Conservation (phyloP, 2,797 vertebrate species). For the Ctenopoma kingsleyae region DNA sequence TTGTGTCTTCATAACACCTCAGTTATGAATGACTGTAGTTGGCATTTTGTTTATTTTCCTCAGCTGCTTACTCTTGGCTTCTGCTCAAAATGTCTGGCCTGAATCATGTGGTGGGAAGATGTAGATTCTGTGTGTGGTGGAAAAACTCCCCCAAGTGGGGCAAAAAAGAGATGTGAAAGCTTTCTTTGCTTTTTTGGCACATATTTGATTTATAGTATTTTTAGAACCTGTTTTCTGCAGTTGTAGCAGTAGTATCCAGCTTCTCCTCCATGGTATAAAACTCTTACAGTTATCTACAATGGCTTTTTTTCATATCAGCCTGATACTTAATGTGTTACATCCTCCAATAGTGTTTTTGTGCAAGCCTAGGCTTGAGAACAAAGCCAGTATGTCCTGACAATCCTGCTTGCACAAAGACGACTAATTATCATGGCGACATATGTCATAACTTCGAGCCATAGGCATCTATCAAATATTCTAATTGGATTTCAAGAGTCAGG, state of each 20-base stretch:
- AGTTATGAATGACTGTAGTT: constrained; percentile 42
- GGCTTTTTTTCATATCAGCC: constrained; percentile 7
- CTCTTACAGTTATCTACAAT: constrained; percentile 1
- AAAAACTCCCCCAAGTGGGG: constrained; percentile 17
- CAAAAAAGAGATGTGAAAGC: constrained; percentile 52
- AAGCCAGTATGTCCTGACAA: constrained; percentile 48
- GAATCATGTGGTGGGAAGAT: constrained; percentile 24
- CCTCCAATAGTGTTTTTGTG: constrained; percentile 29
- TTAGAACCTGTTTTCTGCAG: constrained; percentile 41
- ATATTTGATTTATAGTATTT: constrained; percentile 31
- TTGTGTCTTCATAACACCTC: constrained; percentile 35
- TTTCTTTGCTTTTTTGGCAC: constrained; percentile 22
- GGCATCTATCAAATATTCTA: constrained; percentile 13
- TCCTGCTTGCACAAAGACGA: constrained; percentile 49
- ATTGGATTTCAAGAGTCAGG: constrained; percentile 12
- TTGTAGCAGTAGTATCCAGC: constrained; percentile 7
- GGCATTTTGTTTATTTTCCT: constrained; percentile 46
- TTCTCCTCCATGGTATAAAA: neutral
- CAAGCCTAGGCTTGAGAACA: constrained; percentile 52
- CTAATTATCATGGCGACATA: constrained; percentile 39
- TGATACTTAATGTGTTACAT: constrained; percentile 32
- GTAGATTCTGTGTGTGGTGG: constrained; percentile 12
- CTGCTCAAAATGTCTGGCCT: constrained; percentile 28
- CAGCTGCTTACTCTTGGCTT: constrained; percentile 12
- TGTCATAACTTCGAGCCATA: constrained; percentile 20